phyloP scores from a whole-genome alignment of 2,888 invertebrate genomes.

The Folsomia manolachei region DNA sequence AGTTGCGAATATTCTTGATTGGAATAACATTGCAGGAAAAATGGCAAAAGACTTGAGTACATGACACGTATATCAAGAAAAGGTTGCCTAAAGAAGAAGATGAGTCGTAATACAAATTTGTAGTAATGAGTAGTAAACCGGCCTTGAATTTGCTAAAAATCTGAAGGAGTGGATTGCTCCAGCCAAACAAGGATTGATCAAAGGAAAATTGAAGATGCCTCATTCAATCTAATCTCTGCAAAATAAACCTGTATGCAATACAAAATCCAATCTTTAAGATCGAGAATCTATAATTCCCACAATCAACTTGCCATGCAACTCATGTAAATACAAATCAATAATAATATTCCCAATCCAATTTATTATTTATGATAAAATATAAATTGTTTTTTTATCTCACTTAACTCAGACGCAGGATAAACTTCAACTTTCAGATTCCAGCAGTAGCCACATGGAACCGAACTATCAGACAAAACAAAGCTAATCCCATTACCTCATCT shows the following conservation, averaged over 20 bases:
- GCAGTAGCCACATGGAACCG: background rate
- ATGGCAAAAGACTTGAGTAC: too few species aligned
- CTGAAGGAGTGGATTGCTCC: background rate
- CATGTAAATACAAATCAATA: too few species aligned
- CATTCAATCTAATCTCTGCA: too few species aligned
- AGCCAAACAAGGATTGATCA: too few species aligned
- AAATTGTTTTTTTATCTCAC: background rate
- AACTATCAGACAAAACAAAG: background rate
- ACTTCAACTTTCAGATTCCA: background rate
- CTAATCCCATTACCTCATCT: too few species aligned
- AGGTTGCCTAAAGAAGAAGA: too few species aligned
- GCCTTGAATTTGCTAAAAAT: background rate
- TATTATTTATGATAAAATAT: background rate
- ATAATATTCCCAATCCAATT: too few species aligned
- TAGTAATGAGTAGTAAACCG: background rate
- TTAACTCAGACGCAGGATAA: background rate
- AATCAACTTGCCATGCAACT: background rate
- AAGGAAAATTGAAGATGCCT: background rate
- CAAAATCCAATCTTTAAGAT: too few species aligned
- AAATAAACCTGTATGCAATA: background rate
- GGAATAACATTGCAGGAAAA: too few species aligned
- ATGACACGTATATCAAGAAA: too few species aligned
- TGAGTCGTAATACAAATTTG: background rate
- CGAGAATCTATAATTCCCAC: background rate
- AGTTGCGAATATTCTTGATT: too few species aligned